Percentiles rank a stretch among this genome's conserved stretches.
Conservation (phyloP, 2,113 vertebrate species). For the Trematocara marginatum region DNA sequence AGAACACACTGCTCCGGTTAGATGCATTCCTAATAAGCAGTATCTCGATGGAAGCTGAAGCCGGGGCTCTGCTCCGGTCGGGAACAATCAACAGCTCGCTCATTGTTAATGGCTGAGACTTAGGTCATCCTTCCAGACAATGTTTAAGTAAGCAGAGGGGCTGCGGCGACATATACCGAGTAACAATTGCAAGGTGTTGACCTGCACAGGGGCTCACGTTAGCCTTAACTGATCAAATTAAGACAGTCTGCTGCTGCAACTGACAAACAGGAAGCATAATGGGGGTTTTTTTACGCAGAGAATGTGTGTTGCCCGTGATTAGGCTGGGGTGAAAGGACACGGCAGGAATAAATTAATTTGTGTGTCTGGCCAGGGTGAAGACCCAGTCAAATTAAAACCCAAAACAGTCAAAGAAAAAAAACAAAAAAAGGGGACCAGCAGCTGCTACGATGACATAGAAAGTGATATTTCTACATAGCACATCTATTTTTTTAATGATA, state of each 20-base stretch:
- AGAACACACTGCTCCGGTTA: neutral
- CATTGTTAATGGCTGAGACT: neutral
- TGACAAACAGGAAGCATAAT: neutral
- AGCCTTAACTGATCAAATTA: neutral
- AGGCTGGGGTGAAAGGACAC: neutral
- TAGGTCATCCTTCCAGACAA: conserved; percentile 8
- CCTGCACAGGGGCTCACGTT: neutral
- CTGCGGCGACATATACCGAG: neutral
- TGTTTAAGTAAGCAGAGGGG: neutral
- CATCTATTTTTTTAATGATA: conserved; percentile 2
- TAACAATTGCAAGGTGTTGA: neutral
- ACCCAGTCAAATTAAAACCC: neutral
- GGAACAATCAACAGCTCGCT: neutral
- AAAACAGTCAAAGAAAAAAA: neutral
- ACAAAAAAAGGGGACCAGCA: conserved; percentile 1
- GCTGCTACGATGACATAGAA: conserved; percentile 36
- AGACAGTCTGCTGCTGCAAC: neutral
- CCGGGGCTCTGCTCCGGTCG: neutral
- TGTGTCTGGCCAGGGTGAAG: neutral
- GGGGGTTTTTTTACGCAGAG: neutral
- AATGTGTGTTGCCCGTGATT: neutral
- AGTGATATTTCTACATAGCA: conserved; percentile 1
- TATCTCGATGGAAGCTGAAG: neutral
- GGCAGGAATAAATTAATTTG: neutral
- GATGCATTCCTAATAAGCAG: conserved; percentile 9